phyloP scores from a whole-genome alignment of 2,797 vertebrate genomes.

The Catharus ustulatus region DNA sequence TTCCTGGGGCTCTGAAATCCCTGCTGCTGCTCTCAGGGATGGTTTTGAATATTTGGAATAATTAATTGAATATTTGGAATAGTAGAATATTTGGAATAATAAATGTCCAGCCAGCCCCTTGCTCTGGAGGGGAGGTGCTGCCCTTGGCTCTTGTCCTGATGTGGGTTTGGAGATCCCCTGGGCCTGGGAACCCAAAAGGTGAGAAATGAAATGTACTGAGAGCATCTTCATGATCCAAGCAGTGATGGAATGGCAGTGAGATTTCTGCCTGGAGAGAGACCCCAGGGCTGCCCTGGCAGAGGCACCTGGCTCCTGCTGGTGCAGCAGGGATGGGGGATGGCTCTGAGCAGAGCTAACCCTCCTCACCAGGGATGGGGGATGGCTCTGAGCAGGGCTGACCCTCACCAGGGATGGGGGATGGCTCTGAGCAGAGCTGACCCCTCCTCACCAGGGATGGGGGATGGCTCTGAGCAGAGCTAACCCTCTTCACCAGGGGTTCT shows the following conservation, averaged over 20 bases:
- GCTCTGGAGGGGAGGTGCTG: not conserved
- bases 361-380: no score
- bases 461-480: accelerated
- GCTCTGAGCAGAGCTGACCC: no score
- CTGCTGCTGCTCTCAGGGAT: not conserved
- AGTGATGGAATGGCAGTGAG: accelerated
- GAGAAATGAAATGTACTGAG: accelerated
- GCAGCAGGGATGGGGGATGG: not conserved
- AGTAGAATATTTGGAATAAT: no score
- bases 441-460: not conserved
- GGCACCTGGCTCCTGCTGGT: not conserved
- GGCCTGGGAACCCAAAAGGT: not conserved
- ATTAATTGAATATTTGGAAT: no score
- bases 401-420: no score
- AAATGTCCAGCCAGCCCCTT: not conserved
- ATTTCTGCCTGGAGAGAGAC: not conserved
- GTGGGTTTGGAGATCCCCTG: accelerated
- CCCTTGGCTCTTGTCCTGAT: accelerated
- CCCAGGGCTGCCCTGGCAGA: not conserved
- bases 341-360: no score
- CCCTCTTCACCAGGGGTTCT: not conserved
- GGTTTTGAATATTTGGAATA: no score
- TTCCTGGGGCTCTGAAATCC: accelerated
- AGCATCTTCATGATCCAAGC: accelerated
- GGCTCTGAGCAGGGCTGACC: no score